Base-by-base conservation (phyloP, 2,113 vertebrate genomes). In the Carassius auratus region DNA sequence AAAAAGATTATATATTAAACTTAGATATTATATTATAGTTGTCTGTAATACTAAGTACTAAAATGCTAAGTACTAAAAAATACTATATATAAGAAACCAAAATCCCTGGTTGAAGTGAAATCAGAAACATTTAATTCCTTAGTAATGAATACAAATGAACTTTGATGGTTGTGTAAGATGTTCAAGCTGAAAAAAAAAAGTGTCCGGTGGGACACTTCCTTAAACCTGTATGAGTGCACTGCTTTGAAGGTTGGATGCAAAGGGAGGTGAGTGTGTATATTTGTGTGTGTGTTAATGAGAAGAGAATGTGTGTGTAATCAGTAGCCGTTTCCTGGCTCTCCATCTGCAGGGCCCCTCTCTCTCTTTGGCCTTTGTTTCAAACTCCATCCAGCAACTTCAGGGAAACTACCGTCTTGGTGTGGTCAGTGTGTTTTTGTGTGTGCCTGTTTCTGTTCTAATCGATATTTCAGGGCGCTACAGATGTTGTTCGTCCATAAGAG, bases 281-380 rank as follows among this genome's bases (percentile, higher is more conserved):
- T 15, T 68, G 64, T 17, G 64, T 68, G 62, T 30, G 85, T 83
- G 85, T 86, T 75, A 69, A 61, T 84, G 82, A 75, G 83, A 78
- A 26, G 52, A 59, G 76, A 59, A 59, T 76, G 77, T 76, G 57
- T 86, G 69, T 61, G 57, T 89, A 94, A 94, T 95, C 93, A 94
- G 91, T 84, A 88, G 89, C 90, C 86, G 91, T 93, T 95, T 95
- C 93, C 93, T 94, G 91, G 89, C 78, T 93, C 93, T 94, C 90
- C 92, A 76, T 90, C 86, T 62, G 83, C 33, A 83, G 52, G 87
- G 91, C 90, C 89, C 91, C 52, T 19, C 89, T 86, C 88, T 50
- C 68, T 38, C 68, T 36, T 87, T 84, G 86, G 92, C 91, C 90
- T 95, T 94, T 93, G 93, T 94, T 94, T 92, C 75, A 84, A 86